Evolutionary conservation across 2,113 vertebrate genomes (phyloP), one percentile per base, ranked within the genome.

Genomic region (Podarcis muralis): DNA sequence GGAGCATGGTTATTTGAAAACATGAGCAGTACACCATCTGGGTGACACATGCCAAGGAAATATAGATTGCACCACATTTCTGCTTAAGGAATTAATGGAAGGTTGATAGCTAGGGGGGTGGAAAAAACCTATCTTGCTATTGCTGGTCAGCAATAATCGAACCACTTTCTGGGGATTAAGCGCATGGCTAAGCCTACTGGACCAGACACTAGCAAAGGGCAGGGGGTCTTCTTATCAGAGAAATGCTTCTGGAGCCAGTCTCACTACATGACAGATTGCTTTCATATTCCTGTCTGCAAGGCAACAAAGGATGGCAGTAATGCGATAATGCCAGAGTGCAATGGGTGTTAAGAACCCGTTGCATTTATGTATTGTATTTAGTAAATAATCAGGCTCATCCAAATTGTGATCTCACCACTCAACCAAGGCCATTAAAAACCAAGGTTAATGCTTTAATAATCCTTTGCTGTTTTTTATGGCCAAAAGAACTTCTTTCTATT

Each of bases 61-160:
- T 98, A 98, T 98, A 98, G 97, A 97, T 97, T 98, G 97, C 96
- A 97, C 96, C 87, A 94, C 96, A 97, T 97, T 98, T 97, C 97
- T 97, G 97, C 97, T 97, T 97, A 97, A 97, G 96, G 97, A 98
- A 97, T 98, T 97, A 98, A 98, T 97, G 96, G 97, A 97, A 97
- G 97, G 96, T 97, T 97, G 97, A 98, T 98, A 97, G 97, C 96
- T 96, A 95, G 95, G 92, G 94, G 95, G 96, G 16, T 8, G 87
- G 37, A 94, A 94, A 97, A 96, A 96, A 97, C 94, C 96, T 96
- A 97, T 98, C 98, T 98, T 97, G 97, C 97, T 97, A 98, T 99
- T 99, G 98, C 98, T 99, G 98, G 99, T 99, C 98, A 99, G 99
- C 98, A 99, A 99, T 99, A 99, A 99, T 99, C 98, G 98, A 99